Conservation (phyloP, 2,888 invertebrate species). For the Tipula vernalis region DNA sequence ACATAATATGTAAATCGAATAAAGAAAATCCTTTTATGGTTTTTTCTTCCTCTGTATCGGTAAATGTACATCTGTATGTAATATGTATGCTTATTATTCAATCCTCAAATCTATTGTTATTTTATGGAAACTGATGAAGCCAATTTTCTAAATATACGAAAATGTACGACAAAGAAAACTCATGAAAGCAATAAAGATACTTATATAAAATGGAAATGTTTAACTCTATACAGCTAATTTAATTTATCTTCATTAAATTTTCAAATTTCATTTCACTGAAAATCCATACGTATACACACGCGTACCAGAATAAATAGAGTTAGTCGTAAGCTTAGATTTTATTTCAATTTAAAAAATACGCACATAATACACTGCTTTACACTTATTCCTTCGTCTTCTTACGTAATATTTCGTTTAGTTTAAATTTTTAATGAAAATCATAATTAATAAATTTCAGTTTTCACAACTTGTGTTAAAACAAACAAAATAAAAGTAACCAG, state of each 20-base stretch:
- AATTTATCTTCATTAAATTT: background rate
- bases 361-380: background rate
- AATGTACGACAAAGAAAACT: background rate
- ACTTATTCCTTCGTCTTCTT: background rate
- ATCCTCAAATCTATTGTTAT: background rate
- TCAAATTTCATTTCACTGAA: background rate
- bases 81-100: background rate
- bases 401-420: background rate
- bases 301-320: background rate
- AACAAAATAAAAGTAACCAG: background rate
- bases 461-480: background rate
- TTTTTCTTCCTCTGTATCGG: background rate
- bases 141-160: background rate
- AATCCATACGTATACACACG: background rate
- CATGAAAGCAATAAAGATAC: background rate
- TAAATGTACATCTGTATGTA: background rate
- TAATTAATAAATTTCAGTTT: background rate
- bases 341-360: background rate
- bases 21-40: background rate
- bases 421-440: background rate
- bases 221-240: background rate
- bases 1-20: background rate
- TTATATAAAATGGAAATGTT: background rate
- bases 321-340: background rate
- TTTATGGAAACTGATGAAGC: background rate